phyloP scores from a whole-genome alignment of 2,113 vertebrate genomes.

The Xenopus borealis region DNA sequence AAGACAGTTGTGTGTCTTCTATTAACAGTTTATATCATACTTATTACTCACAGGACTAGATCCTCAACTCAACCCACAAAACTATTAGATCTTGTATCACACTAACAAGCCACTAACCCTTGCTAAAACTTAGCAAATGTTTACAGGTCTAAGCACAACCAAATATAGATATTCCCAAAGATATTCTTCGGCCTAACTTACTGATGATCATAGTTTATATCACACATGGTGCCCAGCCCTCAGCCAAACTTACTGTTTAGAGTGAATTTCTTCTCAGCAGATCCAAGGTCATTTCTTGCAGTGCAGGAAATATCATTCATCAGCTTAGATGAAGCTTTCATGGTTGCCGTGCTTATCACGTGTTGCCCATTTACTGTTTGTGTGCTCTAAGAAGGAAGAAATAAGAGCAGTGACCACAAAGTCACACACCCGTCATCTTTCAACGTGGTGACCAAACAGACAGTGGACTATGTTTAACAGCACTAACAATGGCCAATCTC shows the following conservation, averaged over 20 bases:
- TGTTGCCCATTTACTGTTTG: slow-evolving; percentile 50
- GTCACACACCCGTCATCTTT: slow-evolving; percentile 3
- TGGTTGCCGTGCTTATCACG: slow-evolving; percentile 66
- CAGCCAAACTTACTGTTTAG: slow-evolving; percentile 36
- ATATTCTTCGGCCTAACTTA: no score
- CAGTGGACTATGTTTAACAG: neutral
- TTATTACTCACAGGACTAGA: no score
- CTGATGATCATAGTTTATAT: no score
- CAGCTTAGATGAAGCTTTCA: slow-evolving; percentile 63
- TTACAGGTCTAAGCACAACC: no score
- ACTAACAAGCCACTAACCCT: no score
- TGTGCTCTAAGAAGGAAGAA: slow-evolving; percentile 1
- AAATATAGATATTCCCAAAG: no score
- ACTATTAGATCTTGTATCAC: no score
- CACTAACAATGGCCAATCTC: neutral
- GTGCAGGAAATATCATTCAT: slow-evolving; percentile 65
- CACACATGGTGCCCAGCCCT: neutral
- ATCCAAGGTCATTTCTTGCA: slow-evolving; percentile 65
- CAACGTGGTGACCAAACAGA: no score
- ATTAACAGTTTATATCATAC: no score
- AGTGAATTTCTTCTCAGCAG: slow-evolving; percentile 51
- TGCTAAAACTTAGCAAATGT: no score
- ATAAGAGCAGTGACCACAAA: neutral
- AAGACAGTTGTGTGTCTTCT: no score
- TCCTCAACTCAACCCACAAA: no score